These are phyloP conservation scores for Trichogramma evanescens DNA, from an alignment of 2,888 invertebrate genomes.

Conservation along the genomic window DNA sequence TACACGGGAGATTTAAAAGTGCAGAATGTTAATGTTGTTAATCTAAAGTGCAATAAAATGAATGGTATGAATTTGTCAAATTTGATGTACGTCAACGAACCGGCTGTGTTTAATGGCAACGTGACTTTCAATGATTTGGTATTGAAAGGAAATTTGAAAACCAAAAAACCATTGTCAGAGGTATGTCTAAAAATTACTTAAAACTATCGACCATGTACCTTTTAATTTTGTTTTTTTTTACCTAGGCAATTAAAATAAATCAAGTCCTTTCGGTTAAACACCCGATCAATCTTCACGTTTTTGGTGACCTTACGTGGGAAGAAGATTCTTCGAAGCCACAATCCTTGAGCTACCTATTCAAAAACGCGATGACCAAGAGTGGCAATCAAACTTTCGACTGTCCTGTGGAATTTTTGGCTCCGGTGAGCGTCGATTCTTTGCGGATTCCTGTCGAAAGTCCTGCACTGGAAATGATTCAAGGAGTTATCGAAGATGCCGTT, in stretches of 20 bases:
- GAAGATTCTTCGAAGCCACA: constrained; percentile 10
- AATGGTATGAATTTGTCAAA: constrained; percentile 25
- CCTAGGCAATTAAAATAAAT: neutral
- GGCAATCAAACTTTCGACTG: constrained; percentile 28
- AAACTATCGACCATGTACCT: neutral
- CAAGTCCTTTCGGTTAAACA: constrained; percentile 18
- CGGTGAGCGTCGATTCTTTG: constrained; percentile 20
- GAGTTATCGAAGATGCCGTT: constrained; percentile 28
- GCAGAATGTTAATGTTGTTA: constrained; percentile 20
- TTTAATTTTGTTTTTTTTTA: neutral
- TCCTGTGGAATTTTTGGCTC: constrained; percentile 21
- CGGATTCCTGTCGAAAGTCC: constrained; percentile 2
- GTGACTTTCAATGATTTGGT: constrained; percentile 30
- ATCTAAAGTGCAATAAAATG: constrained; percentile 25
- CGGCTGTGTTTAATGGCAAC: constrained; percentile 27
- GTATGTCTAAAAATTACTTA: constrained; percentile 18
- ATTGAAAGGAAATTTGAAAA: constrained; percentile 26
- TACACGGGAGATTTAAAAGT: constrained; percentile 26
- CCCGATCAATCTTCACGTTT: constrained; percentile 25
- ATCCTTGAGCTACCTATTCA: constrained; percentile 28
- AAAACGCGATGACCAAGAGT: constrained; percentile 31
- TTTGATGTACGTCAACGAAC: constrained; percentile 29
- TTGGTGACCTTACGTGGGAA: constrained; percentile 32
- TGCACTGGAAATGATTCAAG: constrained; percentile 4
- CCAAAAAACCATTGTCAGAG: constrained; percentile 23